phyloP scores from a whole-genome alignment of 2,888 invertebrate genomes.

The Trachelus tabidus region DNA sequence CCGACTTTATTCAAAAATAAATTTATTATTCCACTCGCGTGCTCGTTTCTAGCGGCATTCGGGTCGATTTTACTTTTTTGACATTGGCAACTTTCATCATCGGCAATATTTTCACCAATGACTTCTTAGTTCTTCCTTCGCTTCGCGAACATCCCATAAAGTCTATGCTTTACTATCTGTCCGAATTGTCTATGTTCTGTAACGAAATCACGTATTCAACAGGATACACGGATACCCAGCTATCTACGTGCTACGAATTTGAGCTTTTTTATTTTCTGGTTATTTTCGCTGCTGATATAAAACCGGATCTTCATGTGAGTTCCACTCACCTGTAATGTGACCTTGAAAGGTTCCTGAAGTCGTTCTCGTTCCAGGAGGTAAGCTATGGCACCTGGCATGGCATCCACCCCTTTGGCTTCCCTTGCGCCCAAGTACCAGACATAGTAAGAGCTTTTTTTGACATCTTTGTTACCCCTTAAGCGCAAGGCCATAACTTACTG shows the following conservation, averaged over 20 bases:
- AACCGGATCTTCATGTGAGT: constrained; percentile 40
- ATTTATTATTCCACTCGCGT: background rate
- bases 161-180: background rate
- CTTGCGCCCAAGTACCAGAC: constrained; percentile 96
- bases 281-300: constrained; percentile 10
- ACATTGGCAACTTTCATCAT: background rate
- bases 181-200: background rate
- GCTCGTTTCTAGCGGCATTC: background rate
- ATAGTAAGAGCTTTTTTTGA: constrained; percentile 91
- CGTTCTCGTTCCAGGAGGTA: constrained; percentile 86
- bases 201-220: background rate
- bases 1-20: background rate
- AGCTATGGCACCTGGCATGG: constrained; percentile 85
- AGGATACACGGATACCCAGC: background rate
- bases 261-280: background rate
- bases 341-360: constrained; percentile 89
- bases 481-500: constrained; percentile 78
- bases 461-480: constrained; percentile 79
- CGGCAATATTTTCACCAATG: background rate
- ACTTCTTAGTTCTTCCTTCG: background rate
- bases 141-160: background rate
- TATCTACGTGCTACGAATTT: background rate
- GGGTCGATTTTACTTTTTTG: background rate
- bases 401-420: constrained; percentile 91
- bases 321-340: constrained; percentile 80